Evolutionary conservation across 35 echinoderm and acorn worm genomes (phyloP).

Genomic region (Acanthaster planci): DNA sequence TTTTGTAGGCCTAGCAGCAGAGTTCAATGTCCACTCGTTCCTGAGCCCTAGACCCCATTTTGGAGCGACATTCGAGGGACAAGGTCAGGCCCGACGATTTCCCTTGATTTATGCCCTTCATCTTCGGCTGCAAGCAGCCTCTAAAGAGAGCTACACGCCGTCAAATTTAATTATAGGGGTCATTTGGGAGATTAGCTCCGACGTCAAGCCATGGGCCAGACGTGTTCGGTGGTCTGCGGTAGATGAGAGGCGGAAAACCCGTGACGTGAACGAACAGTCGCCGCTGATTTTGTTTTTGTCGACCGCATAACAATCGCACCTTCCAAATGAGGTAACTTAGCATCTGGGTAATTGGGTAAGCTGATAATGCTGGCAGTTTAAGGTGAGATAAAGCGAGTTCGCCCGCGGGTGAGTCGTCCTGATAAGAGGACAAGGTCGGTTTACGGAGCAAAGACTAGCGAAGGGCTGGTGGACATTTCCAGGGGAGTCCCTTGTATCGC

Average conservation of each 20-base stretch:
- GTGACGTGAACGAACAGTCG: background rate
- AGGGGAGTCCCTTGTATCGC: background rate
- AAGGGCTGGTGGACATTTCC: background rate
- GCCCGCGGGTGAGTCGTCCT: background rate
- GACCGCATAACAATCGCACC: no score
- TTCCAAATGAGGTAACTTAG: background rate
- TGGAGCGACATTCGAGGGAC: conserved; percentile 1
- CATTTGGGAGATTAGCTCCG: conserved; percentile 42
- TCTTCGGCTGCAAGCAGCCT: background rate
- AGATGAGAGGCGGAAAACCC: background rate
- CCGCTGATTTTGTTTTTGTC: no score
- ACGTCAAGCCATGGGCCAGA: conserved; percentile 4
- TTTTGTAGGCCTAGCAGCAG: no score
- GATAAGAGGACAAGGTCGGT: background rate
- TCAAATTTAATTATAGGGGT: conserved; percentile 60
- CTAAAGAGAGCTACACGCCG: background rate
- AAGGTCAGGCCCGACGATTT: background rate
- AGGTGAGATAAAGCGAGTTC: background rate
- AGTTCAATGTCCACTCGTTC: conserved; percentile 40
- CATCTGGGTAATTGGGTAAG: background rate
- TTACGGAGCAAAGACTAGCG: background rate
- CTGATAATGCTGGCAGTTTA: background rate
- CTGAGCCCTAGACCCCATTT: background rate
- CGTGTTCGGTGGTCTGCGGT: conserved; percentile 25
- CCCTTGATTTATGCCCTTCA: conserved; percentile 35